These are phyloP conservation scores for Zootoca vivipara DNA, from an alignment of 2,113 vertebrate species.

Conservation along the genomic window DNA sequence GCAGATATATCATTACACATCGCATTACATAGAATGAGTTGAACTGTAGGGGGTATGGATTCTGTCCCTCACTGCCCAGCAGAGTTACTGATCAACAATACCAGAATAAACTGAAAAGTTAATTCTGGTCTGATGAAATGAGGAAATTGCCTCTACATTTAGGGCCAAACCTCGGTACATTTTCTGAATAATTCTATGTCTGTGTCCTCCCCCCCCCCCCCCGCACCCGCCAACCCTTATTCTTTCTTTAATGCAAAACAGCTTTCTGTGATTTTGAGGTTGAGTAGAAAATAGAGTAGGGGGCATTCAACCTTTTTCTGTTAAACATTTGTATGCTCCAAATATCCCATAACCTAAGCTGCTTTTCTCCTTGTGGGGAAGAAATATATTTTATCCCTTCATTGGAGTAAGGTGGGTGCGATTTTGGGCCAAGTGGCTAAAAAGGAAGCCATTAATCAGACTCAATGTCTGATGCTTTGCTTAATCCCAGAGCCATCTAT, in stretches of 20 bases:
- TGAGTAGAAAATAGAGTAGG: background rate
- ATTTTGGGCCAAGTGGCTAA: background rate
- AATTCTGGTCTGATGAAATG: slow-evolving; percentile 19
- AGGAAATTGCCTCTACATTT: slow-evolving; percentile 44
- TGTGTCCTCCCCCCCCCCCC: too few relatives aligned
- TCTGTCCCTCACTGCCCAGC: background rate
- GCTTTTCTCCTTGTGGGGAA: background rate
- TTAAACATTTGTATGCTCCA: background rate
- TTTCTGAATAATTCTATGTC: background rate
- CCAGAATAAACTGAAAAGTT: slow-evolving; percentile 43
- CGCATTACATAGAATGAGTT: background rate
- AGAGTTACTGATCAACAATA: slow-evolving; percentile 24
- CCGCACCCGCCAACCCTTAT: too few relatives aligned
- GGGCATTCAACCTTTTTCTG: background rate
- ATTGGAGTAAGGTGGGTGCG: background rate
- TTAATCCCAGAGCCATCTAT: background rate
- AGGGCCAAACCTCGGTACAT: background rate
- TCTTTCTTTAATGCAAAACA: background rate
- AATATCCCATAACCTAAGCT: background rate
- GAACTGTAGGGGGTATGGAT: background rate
- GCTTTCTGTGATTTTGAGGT: background rate
- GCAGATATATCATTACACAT: background rate
- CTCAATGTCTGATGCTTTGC: background rate
- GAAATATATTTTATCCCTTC: background rate
- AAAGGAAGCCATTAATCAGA: background rate